Conservation (phyloP, 2,888 invertebrate genomes). For the Scaptomyza reducta region DNA sequence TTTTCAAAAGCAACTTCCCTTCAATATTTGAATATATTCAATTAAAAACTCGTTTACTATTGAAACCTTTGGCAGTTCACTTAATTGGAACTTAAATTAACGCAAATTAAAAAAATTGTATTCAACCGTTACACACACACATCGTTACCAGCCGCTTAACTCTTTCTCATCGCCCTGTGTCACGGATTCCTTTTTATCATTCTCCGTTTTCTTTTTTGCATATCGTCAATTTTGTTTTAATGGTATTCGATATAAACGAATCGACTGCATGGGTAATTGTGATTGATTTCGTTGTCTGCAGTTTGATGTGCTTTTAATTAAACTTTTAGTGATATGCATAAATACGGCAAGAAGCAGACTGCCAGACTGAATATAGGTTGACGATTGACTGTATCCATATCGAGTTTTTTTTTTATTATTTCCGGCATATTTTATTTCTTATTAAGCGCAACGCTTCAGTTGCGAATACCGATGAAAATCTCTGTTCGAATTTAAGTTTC, state of each 20-base stretch:
- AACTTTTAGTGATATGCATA: constrained; percentile 70
- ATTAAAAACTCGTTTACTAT: constrained; percentile 8
- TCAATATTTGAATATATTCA: neutral
- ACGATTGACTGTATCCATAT: constrained; percentile 31
- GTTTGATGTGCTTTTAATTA: constrained; percentile 77
- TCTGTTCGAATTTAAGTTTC: constrained; percentile 50
- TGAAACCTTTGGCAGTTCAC: constrained; percentile 9
- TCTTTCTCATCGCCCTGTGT: neutral
- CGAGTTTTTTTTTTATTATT: neutral
- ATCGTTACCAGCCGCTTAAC: neutral
- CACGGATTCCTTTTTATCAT: constrained; percentile 42
- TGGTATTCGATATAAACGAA: constrained; percentile 3
- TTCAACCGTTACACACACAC: constrained; percentile 5
- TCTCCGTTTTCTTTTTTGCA: neutral
- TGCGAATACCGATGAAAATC: constrained; percentile 49
- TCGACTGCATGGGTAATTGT: constrained; percentile 60
- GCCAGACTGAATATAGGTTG: constrained; percentile 2
- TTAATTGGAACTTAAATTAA: constrained; percentile 83
- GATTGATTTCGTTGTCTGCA: constrained; percentile 71
- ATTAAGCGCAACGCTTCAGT: constrained; percentile 40
- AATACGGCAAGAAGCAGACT: constrained; percentile 38
- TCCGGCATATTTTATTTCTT: constrained; percentile 8
- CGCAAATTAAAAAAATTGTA: constrained; percentile 59
- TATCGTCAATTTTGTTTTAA: constrained; percentile 45
- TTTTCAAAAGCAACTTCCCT: neutral